Evolutionary conservation across 2,113 vertebrate genomes (phyloP), one percentile per base, ranked within the genome.

Genomic region (Epinephelus cyanopodus): DNA sequence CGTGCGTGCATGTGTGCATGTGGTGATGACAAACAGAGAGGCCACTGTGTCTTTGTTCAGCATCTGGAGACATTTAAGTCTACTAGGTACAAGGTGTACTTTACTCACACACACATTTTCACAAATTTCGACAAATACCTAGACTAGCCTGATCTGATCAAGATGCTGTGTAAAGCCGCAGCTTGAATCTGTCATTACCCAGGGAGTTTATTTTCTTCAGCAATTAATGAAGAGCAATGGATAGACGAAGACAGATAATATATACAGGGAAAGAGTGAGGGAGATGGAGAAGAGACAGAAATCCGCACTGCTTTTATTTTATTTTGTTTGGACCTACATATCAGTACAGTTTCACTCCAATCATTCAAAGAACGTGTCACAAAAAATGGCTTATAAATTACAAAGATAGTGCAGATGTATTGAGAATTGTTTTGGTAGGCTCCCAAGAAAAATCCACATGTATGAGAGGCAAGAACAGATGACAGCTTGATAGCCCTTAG

Each of bases 1-100:
- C 50, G 37, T 67, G 54, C 68, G 74, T 64, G 58, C 47, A 1
- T 54, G 23, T 29, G 27, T 62, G 45, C 47, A 6, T 61, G 33
- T 72, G 54, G 58, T 48, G 48, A 84, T 84, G 78, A 88, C 72
- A 90, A 75, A 89, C 71, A 57, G 67, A 81, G 65, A 66, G 73
- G 85, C 81, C 57, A 70, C 68, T 80, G 67, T 83, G 60, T 85
- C 56, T 83, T 81, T 84, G 68, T 81, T 84, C 71, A 79, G 74
- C 71, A 89, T 87, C 84, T 92, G 86, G 74, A 90, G 66, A 68
- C 61, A 66, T 89, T 89, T 84, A 77, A 74, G 65, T 65, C 17
- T 4, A 50, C 57, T 29, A 50, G 67, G 75, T 70, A 74, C 64
- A 52, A 78, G 77, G 61, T 87, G 70, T 57, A 68, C 71, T 77